Evolutionary conservation across 2,113 vertebrate species (phyloP).

Genomic region (Bos taurus): ARS-UCD2.0 NC_037333.1:75576501-75577000

Average conservation of each 20-base stretch:
- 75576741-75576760: too few species aligned
- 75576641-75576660: too few species aligned
- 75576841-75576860: background rate
- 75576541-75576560: too few species aligned
- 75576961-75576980: background rate
- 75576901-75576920: background rate
- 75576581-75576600: too few species aligned
- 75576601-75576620: too few species aligned
- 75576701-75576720: too few species aligned
- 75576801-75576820: background rate
- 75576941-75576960: background rate
- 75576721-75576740: too few species aligned
- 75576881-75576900: background rate
- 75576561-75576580: too few species aligned
- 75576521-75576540: too few species aligned
- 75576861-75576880: background rate
- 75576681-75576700: too few species aligned
- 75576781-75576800: background rate
- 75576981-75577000: background rate
- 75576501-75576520: fast-evolving
- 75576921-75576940: background rate
- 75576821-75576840: background rate
- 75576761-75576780: background rate
- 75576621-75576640: too few species aligned
- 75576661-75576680: too few species aligned